phyloP scores from a whole-genome alignment of 2,113 vertebrate genomes.

The Orthonyx spaldingii region DNA sequence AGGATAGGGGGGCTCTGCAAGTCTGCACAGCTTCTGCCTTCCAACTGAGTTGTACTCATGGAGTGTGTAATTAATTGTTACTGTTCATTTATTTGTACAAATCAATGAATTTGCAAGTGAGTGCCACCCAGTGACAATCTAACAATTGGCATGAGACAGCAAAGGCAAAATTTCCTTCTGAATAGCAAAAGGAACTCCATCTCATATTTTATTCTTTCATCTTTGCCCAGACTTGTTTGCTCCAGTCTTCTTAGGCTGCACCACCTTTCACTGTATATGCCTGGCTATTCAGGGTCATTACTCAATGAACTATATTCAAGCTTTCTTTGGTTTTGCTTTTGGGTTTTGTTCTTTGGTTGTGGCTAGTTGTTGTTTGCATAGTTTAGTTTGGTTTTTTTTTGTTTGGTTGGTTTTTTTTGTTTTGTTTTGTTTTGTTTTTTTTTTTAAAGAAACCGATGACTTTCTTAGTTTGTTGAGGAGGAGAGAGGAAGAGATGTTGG shows the following conservation, averaged over 20 bases:
- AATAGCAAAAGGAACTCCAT: not conserved
- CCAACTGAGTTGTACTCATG: slow-evolving; percentile 7
- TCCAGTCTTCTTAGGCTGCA: not conserved
- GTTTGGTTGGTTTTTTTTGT: not conserved
- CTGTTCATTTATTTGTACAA: slow-evolving; percentile 59
- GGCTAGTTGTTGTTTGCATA: too few species aligned
- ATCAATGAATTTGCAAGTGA: slow-evolving; percentile 37
- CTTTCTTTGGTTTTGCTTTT: not conserved
- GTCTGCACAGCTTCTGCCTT: not conserved
- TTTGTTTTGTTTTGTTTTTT: not conserved
- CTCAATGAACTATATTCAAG: not conserved
- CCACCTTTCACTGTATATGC: not conserved
- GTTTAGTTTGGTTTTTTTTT: not conserved
- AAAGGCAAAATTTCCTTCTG: not conserved
- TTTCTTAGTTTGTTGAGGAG: not conserved
- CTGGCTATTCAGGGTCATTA: not conserved
- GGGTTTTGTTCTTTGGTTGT: not conserved
- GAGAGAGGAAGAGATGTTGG: not conserved
- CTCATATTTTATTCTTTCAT: not conserved
- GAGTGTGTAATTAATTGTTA: slow-evolving; percentile 62
- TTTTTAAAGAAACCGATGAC: not conserved
- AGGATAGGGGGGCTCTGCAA: not conserved
- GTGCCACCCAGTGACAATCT: slow-evolving; percentile 46
- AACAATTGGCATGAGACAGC: not conserved
- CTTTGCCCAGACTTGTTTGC: not conserved